phyloP scores from a whole-genome alignment of 2,797 vertebrate species.

The Rhodeus uyekii region DNA sequence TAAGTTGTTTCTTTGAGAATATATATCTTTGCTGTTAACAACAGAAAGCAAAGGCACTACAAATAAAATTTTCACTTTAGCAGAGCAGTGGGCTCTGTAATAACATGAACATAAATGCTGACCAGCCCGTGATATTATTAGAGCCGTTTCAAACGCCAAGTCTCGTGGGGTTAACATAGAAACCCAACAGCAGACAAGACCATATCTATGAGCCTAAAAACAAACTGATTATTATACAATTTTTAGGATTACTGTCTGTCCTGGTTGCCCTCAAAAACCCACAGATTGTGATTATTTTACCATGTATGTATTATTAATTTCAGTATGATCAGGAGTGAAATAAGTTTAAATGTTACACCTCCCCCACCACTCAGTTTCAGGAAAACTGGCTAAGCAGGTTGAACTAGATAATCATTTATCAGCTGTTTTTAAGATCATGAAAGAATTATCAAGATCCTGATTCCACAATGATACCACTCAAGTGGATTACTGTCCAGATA shows the following conservation, averaged over 20 bases:
- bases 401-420: slow-evolving; percentile 31
- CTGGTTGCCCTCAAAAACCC: neutral
- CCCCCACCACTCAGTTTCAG: neutral
- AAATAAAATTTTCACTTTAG: neutral
- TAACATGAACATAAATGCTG: slow-evolving; percentile 16
- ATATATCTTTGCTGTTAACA: neutral
- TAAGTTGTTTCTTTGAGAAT: neutral
- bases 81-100: neutral
- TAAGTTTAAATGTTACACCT: neutral
- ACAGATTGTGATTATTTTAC: neutral
- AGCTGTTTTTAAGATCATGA: slow-evolving; percentile 29
- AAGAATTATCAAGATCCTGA: slow-evolving; percentile 16
- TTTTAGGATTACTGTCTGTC: neutral
- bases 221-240: slow-evolving; percentile 18
- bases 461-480: slow-evolving; percentile 24
- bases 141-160: neutral
- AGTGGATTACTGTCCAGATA: slow-evolving; percentile 13
- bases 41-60: neutral
- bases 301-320: neutral
- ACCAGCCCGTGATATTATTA: slow-evolving; percentile 19
- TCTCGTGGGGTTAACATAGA: neutral
- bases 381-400: neutral
- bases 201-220: slow-evolving; percentile 40
- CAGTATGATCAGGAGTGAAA: neutral
- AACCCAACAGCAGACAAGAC: slow-evolving; percentile 18